Evolutionary conservation across 1,140 invertebrate species (phyloP), one percentile per base, ranked within the genome.

Genomic region (Drosophila aff.): DNA sequence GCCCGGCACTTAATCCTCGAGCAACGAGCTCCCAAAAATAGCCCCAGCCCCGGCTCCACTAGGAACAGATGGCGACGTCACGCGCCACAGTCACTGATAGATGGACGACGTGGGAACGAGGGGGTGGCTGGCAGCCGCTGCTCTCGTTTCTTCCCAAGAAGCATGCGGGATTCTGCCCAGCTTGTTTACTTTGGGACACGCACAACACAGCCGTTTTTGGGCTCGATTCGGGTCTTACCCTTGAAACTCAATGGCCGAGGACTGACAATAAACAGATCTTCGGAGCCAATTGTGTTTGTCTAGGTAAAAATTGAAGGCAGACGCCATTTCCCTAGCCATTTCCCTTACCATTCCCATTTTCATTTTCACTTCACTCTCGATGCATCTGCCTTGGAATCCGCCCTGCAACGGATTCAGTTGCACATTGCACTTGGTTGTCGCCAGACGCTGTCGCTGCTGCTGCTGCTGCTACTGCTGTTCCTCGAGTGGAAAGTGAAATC

Each of bases 371-470:
- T 52, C 79, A 69, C 52, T 60, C 55, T 65, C 71, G 33, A 28
- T 44, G 46, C 65, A 65, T 74, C 66, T 68, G 80, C 83, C 38
- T 72, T 50, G 60, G 26, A 36, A 52, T 44, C 38, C 33, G 66
- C 16, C 62, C 44, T 62, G 67, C 65, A 50, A 63, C 65, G 57
- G 43, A 66, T 55, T 79, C 79, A 90, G 85, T 90, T 90, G 85
- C 82, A 85, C 72, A 66, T 80, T 79, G 85, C 79, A 85, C 79
- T 85, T 85, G 75, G 71, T 64, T 58, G 84, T 72, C 64, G 85
- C 44, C 60, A 73, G 73, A 40, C 53, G 36, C 36, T 26, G 15
- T 36, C 8, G 36, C 33, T 55, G 26, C 72, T 83, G 60, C 78
- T 57, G 49, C 40, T 31, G n/a, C 26, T 50, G 49, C 40, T 31